Conservation (phyloP, 1,140 invertebrate species). For the Drosophila oshimai region DNA sequence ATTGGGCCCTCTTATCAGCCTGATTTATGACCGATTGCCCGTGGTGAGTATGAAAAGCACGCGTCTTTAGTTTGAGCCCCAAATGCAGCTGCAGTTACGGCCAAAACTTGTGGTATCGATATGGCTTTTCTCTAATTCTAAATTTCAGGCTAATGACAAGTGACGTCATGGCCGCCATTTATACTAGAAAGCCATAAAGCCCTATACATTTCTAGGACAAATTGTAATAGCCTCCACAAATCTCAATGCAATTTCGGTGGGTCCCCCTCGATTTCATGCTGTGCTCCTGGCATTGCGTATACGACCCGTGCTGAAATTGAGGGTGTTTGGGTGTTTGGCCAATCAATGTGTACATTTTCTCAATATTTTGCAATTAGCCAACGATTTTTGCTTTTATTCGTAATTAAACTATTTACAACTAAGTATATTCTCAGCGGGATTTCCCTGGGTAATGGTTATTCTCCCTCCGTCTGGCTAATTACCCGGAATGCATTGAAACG, state of each 20-base stretch:
- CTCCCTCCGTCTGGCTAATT: constrained; percentile 7
- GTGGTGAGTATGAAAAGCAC: constrained; percentile 22
- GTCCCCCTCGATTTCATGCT: constrained; percentile 42
- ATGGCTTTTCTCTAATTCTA: background rate
- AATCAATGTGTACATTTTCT: constrained; percentile 43
- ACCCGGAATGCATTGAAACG: background rate
- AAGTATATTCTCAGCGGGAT: constrained; percentile 47
- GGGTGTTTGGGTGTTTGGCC: background rate
- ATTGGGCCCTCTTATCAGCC: constrained; percentile 20
- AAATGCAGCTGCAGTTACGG: background rate
- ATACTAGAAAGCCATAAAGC: constrained; percentile 30
- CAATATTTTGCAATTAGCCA: constrained; percentile 68
- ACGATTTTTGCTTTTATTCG: constrained; percentile 57
- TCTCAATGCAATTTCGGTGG: constrained; percentile 68
- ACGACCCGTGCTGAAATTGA: constrained; percentile 41
- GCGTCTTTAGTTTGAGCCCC: too few relatives aligned
- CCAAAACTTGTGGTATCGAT: constrained; percentile 7
- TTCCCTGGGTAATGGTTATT: constrained; percentile 29
- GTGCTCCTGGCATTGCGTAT: constrained; percentile 46
- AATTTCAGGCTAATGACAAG: background rate
- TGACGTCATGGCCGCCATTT: constrained; percentile 34
- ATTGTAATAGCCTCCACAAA: constrained; percentile 48
- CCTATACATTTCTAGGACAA: constrained; percentile 24
- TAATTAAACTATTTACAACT: constrained; percentile 72
- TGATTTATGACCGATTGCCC: constrained; percentile 49